Evolutionary conservation across 2,888 invertebrate genomes (phyloP).

Genomic region (Plemyria rubiginata): DNA sequence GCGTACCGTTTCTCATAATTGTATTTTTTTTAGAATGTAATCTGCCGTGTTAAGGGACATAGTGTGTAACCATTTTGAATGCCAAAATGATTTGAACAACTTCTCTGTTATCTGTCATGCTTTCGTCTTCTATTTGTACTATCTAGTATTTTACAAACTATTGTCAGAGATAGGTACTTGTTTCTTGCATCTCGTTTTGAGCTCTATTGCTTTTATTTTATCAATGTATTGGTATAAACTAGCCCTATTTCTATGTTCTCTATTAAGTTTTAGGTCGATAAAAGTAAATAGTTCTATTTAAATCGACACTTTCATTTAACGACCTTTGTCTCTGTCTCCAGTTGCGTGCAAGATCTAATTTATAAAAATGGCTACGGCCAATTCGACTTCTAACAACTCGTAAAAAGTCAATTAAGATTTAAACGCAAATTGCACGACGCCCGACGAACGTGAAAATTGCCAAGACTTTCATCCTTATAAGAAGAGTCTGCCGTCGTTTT

Average conservation of each 20-base stretch:
- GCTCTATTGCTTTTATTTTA: background rate
- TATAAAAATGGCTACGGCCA: constrained; percentile 65
- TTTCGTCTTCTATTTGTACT: background rate
- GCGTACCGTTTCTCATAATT: constrained; percentile 33
- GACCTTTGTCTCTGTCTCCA: constrained; percentile 36
- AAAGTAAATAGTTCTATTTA: constrained; percentile 34
- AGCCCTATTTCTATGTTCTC: constrained; percentile 10
- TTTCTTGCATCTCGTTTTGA: background rate
- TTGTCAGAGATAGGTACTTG: background rate
- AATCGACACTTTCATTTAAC: constrained; percentile 43
- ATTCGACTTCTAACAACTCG: constrained; percentile 74
- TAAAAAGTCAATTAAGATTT: constrained; percentile 81
- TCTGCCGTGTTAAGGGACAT: background rate
- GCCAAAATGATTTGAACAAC: background rate
- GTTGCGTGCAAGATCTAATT: constrained; percentile 80
- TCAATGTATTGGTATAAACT: constrained; percentile 6
- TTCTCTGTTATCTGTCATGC: background rate
- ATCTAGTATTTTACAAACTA: background rate
- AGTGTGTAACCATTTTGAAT: background rate
- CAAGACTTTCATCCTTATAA: constrained; percentile 19
- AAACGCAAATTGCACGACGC: constrained; percentile 67
- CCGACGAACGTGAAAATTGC: constrained; percentile 32
- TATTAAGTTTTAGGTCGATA: constrained; percentile 18
- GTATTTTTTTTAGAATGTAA: constrained; percentile 13
- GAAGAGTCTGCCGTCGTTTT: constrained; percentile 7